phyloP scores from a whole-genome alignment of 2,113 vertebrate species.

The Lagopus muta region DNA sequence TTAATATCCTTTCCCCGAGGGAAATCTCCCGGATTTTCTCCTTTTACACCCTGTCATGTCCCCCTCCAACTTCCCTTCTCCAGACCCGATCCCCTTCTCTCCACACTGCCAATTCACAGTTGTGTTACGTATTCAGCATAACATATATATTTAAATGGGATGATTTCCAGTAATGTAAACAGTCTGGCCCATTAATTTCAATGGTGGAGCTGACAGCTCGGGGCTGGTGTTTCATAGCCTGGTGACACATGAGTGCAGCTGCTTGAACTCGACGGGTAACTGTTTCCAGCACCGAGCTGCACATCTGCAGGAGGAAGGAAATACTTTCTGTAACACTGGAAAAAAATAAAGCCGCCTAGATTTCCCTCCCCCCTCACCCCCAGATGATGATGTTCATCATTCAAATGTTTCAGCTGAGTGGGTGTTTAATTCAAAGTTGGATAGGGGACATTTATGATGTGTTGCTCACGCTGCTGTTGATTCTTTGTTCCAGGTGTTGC shows the following conservation, averaged over 20 bases:
- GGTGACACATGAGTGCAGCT: constrained; percentile 62
- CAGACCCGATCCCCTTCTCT: neutral
- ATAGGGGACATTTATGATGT: neutral
- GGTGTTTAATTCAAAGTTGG: constrained; percentile 56
- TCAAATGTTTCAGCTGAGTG: constrained; percentile 32
- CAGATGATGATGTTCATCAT: constrained; percentile 46
- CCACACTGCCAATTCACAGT: neutral
- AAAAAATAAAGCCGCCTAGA: constrained; percentile 47
- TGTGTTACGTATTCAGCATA: neutral
- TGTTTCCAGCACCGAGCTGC: constrained; percentile 57
- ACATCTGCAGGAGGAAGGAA: constrained; percentile 74
- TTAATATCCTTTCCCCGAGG: neutral
- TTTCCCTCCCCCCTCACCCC: neutral
- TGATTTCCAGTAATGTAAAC: constrained; percentile 30
- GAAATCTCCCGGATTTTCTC: neutral
- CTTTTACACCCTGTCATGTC: constrained; percentile 18
- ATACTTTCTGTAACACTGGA: constrained; percentile 56
- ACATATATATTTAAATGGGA: constrained; percentile 26
- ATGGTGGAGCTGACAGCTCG: constrained; percentile 39
- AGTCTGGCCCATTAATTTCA: constrained; percentile 59
- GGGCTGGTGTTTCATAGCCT: constrained; percentile 47
- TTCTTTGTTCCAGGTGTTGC: neutral
- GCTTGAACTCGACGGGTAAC: constrained; percentile 46
- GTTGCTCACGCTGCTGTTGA: neutral
- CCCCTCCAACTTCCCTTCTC: neutral